Percentiles rank a stretch among this genome's conserved stretches.
These are phyloP conservation scores for Peromyscus nudipes DNA, from an alignment of 2,797 vertebrate genomes.

Conservation along the genomic window DNA sequence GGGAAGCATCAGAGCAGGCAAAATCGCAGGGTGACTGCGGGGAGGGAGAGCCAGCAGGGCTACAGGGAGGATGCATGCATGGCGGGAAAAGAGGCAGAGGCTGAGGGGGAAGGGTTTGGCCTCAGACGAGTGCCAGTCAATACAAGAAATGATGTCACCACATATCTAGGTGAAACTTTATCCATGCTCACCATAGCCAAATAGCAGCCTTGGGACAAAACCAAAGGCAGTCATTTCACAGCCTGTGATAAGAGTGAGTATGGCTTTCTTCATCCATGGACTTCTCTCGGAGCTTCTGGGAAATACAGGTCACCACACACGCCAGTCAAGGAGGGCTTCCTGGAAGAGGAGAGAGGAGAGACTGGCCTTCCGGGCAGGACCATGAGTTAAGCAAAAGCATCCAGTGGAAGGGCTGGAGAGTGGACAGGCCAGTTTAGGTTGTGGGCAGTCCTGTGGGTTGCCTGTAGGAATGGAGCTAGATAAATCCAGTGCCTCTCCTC, in stretches of 20 bases:
- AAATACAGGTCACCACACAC: neutral
- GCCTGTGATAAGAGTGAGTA: neutral
- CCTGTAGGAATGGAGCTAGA: neutral
- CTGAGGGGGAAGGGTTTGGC: neutral
- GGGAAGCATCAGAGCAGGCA: neutral
- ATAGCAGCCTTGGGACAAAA: neutral
- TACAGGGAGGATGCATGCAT: accelerated
- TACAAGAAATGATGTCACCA: neutral
- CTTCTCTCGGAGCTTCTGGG: neutral
- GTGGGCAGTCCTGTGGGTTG: neutral
- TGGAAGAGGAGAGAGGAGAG: neutral
- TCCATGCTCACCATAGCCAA: neutral
- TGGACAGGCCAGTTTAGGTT: neutral
- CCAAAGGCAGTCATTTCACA: neutral
- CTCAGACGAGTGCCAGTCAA: neutral
- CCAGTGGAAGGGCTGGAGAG: neutral
- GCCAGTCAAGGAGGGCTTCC: neutral
- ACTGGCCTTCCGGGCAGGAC: neutral
- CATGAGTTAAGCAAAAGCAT: neutral
- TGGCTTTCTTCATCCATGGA: neutral
- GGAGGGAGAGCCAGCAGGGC: neutral
- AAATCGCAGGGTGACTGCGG: neutral
- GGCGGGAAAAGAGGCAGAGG: no score
- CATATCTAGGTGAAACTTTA: neutral
- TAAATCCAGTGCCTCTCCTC: neutral